Evolutionary conservation across 2,113 vertebrate species (phyloP).

Genomic region (Dasypus novemcinctus): DNA sequence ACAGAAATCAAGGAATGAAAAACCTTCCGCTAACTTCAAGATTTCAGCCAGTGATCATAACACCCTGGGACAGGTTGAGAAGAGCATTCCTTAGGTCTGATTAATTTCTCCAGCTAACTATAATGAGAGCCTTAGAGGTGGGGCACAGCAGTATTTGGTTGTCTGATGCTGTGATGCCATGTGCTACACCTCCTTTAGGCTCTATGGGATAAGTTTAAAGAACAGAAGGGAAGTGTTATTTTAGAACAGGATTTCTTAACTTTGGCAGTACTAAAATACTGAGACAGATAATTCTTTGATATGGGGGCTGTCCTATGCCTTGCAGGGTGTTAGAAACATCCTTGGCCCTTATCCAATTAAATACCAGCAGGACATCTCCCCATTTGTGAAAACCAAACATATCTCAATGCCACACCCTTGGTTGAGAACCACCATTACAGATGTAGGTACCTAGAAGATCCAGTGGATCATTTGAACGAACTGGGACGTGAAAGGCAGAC

Average conservation of each 20-base stretch:
- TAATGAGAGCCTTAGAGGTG: fast-evolving
- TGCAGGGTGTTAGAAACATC: too few relatives aligned
- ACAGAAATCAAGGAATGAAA: neutral
- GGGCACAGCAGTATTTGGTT: fast-evolving
- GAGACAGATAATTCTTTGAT: neutral
- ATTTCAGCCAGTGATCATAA: neutral
- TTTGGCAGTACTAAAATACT: fast-evolving
- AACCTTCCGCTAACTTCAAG: neutral
- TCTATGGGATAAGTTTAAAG: fast-evolving
- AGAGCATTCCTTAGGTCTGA: neutral
- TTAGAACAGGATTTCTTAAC: neutral
- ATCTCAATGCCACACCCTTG: too few relatives aligned
- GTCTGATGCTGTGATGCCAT: neutral
- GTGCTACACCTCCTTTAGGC: neutral
- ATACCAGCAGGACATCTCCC: too few relatives aligned
- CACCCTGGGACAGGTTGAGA: neutral
- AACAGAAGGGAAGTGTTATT: fast-evolving
- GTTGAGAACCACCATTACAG: neutral
- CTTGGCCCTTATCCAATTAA: neutral
- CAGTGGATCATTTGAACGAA: fast-evolving
- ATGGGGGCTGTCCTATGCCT: neutral
- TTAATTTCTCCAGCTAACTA: neutral
- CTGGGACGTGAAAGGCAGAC: neutral
- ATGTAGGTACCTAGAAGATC: neutral
- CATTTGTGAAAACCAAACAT: neutral